phyloP scores from a whole-genome alignment of 2,797 vertebrate species.

The Apogon talboti region DNA sequence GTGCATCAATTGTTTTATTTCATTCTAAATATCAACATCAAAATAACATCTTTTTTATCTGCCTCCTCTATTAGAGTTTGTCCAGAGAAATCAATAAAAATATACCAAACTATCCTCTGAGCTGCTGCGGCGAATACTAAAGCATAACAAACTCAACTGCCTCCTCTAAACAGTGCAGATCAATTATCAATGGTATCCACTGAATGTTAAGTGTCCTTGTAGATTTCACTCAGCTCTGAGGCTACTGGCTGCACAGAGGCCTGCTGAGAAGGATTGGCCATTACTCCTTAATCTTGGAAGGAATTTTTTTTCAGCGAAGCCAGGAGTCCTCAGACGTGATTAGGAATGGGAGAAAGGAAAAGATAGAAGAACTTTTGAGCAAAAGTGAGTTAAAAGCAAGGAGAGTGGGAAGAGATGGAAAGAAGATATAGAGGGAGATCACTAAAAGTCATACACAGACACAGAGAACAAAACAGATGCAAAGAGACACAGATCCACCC shows the following conservation, averaged over 20 bases:
- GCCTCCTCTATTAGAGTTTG: not conserved
- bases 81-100: slow-evolving; percentile 3
- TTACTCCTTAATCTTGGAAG: slow-evolving; percentile 69
- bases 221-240: slow-evolving; percentile 29
- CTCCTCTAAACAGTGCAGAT: slow-evolving; percentile 18
- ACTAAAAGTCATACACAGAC: not conserved
- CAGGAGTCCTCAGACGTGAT: slow-evolving; percentile 36
- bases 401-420: not conserved
- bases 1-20: not conserved
- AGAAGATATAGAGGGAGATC: not conserved
- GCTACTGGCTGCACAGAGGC: slow-evolving; percentile 21
- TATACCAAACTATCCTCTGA: not conserved
- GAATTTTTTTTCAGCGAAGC: slow-evolving; percentile 54
- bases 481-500: slow-evolving; percentile 17
- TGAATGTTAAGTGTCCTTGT: slow-evolving; percentile 43
- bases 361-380: slow-evolving; percentile 1
- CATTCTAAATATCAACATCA: not conserved
- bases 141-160: slow-evolving; percentile 3
- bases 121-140: slow-evolving; percentile 9
- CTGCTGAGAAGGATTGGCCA: slow-evolving; percentile 55
- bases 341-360: slow-evolving; percentile 19
- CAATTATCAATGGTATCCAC: slow-evolving; percentile 34
- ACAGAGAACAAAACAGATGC: not conserved
- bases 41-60: not conserved
- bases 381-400: slow-evolving; percentile 2